Percentiles rank a stretch among this genome's conserved stretches.
phyloP scores from a whole-genome alignment of 2,888 invertebrate genomes.

The Stegana nigrithorax region DNA sequence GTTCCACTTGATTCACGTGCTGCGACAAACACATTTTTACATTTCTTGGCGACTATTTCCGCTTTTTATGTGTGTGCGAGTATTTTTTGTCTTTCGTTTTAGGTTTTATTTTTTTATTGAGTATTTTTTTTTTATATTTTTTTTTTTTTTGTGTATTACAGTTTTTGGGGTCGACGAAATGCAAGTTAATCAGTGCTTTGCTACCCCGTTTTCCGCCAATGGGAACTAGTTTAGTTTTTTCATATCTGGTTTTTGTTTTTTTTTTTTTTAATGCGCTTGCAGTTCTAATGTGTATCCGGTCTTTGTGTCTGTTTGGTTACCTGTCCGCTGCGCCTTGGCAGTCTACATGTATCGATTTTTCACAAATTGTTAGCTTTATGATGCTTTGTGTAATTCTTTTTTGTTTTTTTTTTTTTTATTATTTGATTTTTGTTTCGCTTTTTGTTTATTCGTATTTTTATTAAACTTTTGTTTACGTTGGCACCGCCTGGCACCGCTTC shows the following conservation, averaged over 20 bases:
- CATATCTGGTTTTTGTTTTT: slow-evolving; percentile 20
- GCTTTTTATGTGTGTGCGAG: background rate
- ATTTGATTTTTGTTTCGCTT: slow-evolving; percentile 21
- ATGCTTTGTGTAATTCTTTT: slow-evolving; percentile 21
- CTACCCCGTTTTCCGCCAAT: too few relatives aligned
- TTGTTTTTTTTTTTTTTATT: slow-evolving; percentile 29
- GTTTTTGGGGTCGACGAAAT: slow-evolving; percentile 21
- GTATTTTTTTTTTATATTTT: background rate
- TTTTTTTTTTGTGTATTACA: too few relatives aligned
- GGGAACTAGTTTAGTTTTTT: slow-evolving; percentile 9
- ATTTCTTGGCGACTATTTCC: slow-evolving; percentile 27
- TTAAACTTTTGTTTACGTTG: slow-evolving; percentile 62
- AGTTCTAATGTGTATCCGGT: slow-evolving; percentile 17
- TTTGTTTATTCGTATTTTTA: slow-evolving; percentile 36
- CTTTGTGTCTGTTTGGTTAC: background rate
- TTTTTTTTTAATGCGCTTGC: slow-evolving; percentile 43
- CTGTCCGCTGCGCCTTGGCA: background rate
- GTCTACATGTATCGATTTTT: slow-evolving; percentile 47
- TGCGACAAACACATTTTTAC: slow-evolving; percentile 60
- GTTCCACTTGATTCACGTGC: slow-evolving; percentile 53
- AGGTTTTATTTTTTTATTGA: background rate
- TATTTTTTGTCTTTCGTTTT: background rate
- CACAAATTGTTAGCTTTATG: slow-evolving; percentile 43
- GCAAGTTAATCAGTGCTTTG: slow-evolving; percentile 59
- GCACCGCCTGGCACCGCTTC: slow-evolving; percentile 55